Evolutionary conservation across 92 coral and sea anemone species (phyloP).

Genomic region (Desmophyllum pertusum): DNA sequence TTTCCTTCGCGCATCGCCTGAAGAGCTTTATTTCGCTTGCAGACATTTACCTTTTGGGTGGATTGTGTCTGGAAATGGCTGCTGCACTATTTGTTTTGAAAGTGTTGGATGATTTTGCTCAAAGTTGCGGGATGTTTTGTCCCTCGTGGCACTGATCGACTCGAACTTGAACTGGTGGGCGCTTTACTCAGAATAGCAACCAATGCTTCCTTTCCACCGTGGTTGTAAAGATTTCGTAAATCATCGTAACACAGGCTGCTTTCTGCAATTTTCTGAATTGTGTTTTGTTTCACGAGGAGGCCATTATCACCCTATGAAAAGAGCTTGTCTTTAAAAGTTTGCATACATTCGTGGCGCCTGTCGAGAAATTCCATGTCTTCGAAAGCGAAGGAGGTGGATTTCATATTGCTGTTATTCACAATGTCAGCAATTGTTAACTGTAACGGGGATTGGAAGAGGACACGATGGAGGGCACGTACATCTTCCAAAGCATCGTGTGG

Average conservation of each 20-base stretch:
- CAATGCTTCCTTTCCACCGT: neutral
- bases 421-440: slow-evolving; percentile 21
- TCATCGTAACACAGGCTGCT: neutral
- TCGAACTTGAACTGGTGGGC: neutral
- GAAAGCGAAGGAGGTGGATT: slow-evolving; percentile 27
- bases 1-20: too few relatives aligned
- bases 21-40: too few relatives aligned
- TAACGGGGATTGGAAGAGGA: slow-evolving; percentile 17
- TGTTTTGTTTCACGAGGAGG: neutral
- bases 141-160: too few relatives aligned
- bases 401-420: slow-evolving; percentile 12
- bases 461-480: too few relatives aligned
- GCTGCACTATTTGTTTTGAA: too few relatives aligned
- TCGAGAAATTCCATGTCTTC: slow-evolving; percentile 29
- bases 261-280: neutral
- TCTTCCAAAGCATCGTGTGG: too few relatives aligned
- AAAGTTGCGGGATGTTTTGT: too few relatives aligned
- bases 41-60: too few relatives aligned
- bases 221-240: neutral
- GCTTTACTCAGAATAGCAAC: neutral
- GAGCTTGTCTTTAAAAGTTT: too few relatives aligned
- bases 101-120: too few relatives aligned
- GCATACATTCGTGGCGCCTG: slow-evolving; percentile 20
- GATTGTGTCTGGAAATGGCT: too few relatives aligned
- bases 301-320: too few relatives aligned